Evolutionary conservation across 2,888 invertebrate species (phyloP), one percentile per base, ranked within the genome.

Genomic region (Meghimatium bilineatum): DNA sequence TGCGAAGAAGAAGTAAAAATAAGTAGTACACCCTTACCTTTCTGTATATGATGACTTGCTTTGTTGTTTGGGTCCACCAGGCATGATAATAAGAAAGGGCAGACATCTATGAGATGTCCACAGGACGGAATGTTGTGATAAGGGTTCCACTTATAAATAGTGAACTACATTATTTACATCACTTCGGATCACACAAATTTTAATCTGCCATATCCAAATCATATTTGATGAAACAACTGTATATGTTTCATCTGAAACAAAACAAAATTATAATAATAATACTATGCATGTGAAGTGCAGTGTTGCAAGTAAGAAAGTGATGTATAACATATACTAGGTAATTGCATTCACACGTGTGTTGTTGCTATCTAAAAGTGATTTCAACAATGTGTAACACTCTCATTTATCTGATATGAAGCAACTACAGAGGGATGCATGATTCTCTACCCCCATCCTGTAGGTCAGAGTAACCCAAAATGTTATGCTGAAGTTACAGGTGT

Each of bases 1-100:
- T n/a, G n/a, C n/a, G n/a, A n/a, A n/a, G n/a, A n/a, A n/a, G n/a
- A n/a, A n/a, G n/a, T n/a, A n/a, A n/a, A n/a, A n/a, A 17, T 17
- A 56, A 10, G 3, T 56, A n/a, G n/a, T n/a, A 32, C 17, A 74
- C 52, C 75, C 88, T 85, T 85, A 89, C 89, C 85, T 85, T 56
- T 87, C 87, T 69, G 86, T 80, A 38, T 86, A 83, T 52, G 86
- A 75, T 56, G 87, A 85, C 80, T 80, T 86, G 69, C 80, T 38
- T 71, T 63, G 85, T 80, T 86, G 85, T 80, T 86, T 86, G 36
- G 85, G 87, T 79, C 86, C 86, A 44, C 85, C 86, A 82, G 89
- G 87, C 89, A 89, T 88, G 80, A 52, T 83, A 74, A 12, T 10
- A n/a, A n/a, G n/a, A 66, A 20, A 52, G 82, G 75, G 75, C 82